Conservation (phyloP, 2,797 vertebrate genomes). For the Protonibea diacanthus region DNA sequence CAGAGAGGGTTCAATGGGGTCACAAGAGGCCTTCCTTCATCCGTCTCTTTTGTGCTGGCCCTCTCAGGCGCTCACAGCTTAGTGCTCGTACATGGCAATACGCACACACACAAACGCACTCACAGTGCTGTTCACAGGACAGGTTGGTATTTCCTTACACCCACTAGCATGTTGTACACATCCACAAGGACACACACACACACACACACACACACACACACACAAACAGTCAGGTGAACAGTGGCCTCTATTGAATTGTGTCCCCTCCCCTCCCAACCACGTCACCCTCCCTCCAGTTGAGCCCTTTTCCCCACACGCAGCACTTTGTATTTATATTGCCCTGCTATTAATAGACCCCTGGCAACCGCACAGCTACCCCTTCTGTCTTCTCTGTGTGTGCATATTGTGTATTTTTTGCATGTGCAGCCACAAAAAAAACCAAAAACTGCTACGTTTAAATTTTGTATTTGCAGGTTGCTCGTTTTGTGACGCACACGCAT, state of each 20-base stretch:
- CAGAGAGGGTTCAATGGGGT: constrained; percentile 62
- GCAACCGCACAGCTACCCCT: constrained; percentile 49
- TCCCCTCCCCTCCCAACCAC: constrained; percentile 26
- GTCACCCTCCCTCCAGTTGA: constrained; percentile 3
- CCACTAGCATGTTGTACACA: constrained; percentile 30
- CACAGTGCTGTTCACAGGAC: constrained; percentile 39
- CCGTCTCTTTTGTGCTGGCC: constrained; percentile 73
- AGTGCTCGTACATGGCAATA: constrained; percentile 75
- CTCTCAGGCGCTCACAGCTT: constrained; percentile 70
- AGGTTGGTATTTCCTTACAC: constrained; percentile 46
- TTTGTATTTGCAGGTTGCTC: constrained; percentile 7
- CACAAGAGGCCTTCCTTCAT: constrained; percentile 60
- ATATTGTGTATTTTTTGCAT: constrained; percentile 6
- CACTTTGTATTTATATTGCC: constrained; percentile 64
- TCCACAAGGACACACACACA: constrained; percentile 17
- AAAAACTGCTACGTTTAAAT: neutral
- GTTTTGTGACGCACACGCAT: neutral
- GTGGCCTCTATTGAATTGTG: constrained; percentile 42
- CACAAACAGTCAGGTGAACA: constrained; percentile 42
- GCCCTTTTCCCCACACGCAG: constrained; percentile 51
- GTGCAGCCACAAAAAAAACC: constrained; percentile 6
- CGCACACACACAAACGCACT: constrained; percentile 54
- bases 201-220: constrained; percentile 45
- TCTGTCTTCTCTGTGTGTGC: constrained; percentile 25
- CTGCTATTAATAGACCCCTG: constrained; percentile 66